Evolutionary conservation across 2,113 vertebrate species (phyloP), one percentile per base, ranked within the genome.

Genomic region (Bagarius yarrelli): DNA sequence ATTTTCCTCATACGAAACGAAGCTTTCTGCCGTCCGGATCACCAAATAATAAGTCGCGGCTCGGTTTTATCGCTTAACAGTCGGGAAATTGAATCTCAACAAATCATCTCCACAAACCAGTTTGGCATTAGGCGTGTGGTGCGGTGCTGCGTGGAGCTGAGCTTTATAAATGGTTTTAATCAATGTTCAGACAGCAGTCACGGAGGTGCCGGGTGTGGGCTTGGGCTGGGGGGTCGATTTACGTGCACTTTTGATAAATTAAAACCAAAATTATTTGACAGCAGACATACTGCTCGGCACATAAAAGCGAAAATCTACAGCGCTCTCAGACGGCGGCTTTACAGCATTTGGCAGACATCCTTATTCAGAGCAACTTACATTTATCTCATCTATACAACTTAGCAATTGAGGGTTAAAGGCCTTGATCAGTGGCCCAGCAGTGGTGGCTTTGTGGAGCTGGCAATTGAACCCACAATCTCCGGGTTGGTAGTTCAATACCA

Each of bases 231-330:
- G 32, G 55, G 44, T 4, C 44, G 44, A 79, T 79, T 85, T 78
- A 83, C 77, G 66, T 79, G 75, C 61, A 85, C 84, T 60, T 83
- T 78, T 85, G 84, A 85, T 85, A 66, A 85, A 85, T 85, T 85
- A 83, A 85, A 85, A 85, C 66, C 72, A 60, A 85, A 85, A 85
- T 85, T 83, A 80, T 85, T 80, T 85, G 84, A 85, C 84, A 83
- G 84, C 40, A 50, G 78, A 85, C 55, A 59, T 73, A 77, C 73
- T 67, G 72, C 59, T 27, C 32, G 0, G 52, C 72, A 72, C 71
- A 85, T 80, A 72, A 77, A 85, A 69, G 27, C 44, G 61, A 23
- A 76, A 80, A 44, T 30, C 61, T 63, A 61, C 77, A 27, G 36
- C 76, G n/a, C 63, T 71, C 70, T 76, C 27, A 59, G 71, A 53